Base-by-base conservation (phyloP, 2,113 vertebrate species). In the Melanotaenia duboulayi region DNA sequence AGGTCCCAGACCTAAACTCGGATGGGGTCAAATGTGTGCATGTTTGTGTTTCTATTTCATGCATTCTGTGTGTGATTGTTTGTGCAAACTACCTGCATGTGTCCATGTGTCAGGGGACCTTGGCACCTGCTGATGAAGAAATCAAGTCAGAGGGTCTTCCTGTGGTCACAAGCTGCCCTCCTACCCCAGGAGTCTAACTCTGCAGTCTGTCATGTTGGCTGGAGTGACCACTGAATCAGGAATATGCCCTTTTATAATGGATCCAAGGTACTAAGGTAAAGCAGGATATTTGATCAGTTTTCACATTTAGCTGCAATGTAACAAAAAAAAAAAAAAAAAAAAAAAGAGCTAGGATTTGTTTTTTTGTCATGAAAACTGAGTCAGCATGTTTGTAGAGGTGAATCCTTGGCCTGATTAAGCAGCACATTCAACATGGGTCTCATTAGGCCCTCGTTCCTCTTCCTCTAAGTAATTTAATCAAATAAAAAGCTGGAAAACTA, bases 91-190 rank as follows among this genome's bases (percentile, higher is more conserved):
- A 81, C 55, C 54, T 68, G 71, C 51, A 54, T 74, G 80, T 70
- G 74, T 84, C 58, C 57, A 52, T 74, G 68, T 89, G 81, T 77
- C 80, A 76, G 75, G 82, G 78, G 86, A 79, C 76, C 48, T 62
- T 85, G 80, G 64, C 87, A 81, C 92, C 90, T 71, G 78, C 92
- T 90, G 94, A 92, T 94, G 89, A 90, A 93, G 92, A 92, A 92
- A 93, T 93, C 90, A 91, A 90, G 90, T 89, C 80, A 63, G 81
- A 63, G 78, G 83, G 76, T 86, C 75, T 67, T 82, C 91, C 85
- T 28, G 64, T 37, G 75, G 88, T 84, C 76, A 80, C 93, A 93
- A 93, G 92, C 93, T 94, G 93, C 92, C 91, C 89, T 87, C 69
- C 75, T 67, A 78, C 86, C 83, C 84, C 74, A 51, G 84, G 89